Base-by-base conservation (phyloP, 2,797 vertebrate species). In the Cottoperca gobio region DNA sequence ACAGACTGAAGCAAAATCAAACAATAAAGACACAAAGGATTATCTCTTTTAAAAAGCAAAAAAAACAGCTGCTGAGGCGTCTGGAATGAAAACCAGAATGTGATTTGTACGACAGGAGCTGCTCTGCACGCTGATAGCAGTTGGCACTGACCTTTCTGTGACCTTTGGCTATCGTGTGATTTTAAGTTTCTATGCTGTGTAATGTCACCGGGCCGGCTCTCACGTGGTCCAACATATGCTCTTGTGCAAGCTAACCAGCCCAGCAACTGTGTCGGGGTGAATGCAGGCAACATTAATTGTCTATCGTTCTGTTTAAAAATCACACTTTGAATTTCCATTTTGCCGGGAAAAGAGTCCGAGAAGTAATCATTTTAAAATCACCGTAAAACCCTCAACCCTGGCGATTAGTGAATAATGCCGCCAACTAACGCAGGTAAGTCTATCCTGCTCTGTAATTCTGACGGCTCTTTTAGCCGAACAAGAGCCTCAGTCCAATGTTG, bases 391-490 rank as follows among this genome's bases (percentile, higher is more conserved):
- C 40, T 13, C 8, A 10, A 6, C 35, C 26, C 33, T 1, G 6
- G 54, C 53, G 63, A 82, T 78, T 43, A 49, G 74, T 9, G 70
- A 72, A 65, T 61, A 76, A 84, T 53, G 45, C 5, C 8, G 1
- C 23, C 24, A 53, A 39, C 65, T 57, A 62, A 78, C 42, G 50
- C 84, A 79, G 79, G 78, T 78, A 35, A 61, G 62, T 65, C 64
- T 17, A 26, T 39, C 73, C 40, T 73, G 28, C 60, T 66, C 81
- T 72, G 63, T 70, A 63, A 74, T 78, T 79, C 83, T 79, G 91
- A 92, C 65, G 90, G 77, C 86, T 92, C 86, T 85, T 78, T 91
- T 81, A 86, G 77, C 87, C 17, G 64, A 91, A 91, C 86, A 83
- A 84, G 80, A 89, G 88, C 85, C 76, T 81, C 78, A 58, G 86